These are phyloP conservation scores for Pseudonaja textilis DNA, from an alignment of 2,113 vertebrate genomes.

Conservation along the genomic window DNA sequence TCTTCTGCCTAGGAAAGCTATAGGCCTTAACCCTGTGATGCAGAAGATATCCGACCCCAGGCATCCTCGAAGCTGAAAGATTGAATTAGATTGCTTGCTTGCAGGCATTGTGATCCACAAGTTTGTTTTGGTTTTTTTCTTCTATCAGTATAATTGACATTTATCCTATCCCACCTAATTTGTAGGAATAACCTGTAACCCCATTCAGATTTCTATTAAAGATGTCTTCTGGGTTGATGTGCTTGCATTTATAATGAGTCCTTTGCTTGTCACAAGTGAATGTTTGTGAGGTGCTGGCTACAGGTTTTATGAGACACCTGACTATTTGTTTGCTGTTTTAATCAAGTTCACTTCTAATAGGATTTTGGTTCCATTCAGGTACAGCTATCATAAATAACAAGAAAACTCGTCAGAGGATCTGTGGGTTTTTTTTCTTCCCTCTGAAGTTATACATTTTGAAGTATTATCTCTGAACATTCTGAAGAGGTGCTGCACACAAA, in stretches of 20 bases:
- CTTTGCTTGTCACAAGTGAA: background rate
- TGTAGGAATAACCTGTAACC: background rate
- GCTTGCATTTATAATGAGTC: background rate
- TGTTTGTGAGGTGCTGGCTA: background rate
- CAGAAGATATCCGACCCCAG: background rate
- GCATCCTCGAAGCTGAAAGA: background rate
- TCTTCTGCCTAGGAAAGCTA: background rate
- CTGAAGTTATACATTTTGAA: background rate
- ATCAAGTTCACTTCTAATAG: constrained; percentile 23
- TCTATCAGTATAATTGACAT: background rate
- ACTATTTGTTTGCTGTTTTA: constrained; percentile 13
- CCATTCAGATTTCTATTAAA: background rate
- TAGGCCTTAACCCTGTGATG: background rate
- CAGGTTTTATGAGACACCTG: background rate
- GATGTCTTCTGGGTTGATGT: background rate
- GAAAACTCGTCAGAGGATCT: background rate
- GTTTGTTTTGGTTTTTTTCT: background rate
- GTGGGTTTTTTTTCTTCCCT: background rate
- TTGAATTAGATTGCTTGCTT: background rate
- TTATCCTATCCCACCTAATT: background rate
- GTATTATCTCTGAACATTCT: background rate
- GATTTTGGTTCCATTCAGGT: constrained; percentile 25
- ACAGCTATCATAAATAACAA: constrained; percentile 3
- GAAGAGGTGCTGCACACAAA: background rate
- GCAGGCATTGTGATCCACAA: background rate